phyloP scores from a whole-genome alignment of 2,888 invertebrate species.

The Geophilus truncorum region DNA sequence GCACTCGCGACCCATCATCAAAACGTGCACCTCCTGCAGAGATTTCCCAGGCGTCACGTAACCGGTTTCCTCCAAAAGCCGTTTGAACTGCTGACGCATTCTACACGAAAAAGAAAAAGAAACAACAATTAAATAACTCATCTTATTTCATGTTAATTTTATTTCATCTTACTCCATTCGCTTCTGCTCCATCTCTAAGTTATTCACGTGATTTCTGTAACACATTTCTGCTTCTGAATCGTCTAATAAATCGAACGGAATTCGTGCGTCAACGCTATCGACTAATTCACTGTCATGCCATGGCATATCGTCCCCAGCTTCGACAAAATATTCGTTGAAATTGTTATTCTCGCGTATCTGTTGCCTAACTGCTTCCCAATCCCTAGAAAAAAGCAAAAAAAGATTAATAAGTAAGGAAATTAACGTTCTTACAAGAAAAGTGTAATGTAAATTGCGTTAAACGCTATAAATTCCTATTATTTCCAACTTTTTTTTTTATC shows the following conservation, averaged over 20 bases:
- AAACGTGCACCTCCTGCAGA: slow-evolving; percentile 75
- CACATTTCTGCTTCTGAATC: slow-evolving; percentile 86
- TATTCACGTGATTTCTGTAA: slow-evolving; percentile 84
- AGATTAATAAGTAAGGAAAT: too few species aligned
- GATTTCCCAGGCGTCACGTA: slow-evolving; percentile 95
- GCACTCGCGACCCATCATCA: slow-evolving; percentile 91
- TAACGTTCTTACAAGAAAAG: too few species aligned
- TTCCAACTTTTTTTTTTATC: too few species aligned
- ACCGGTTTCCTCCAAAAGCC: slow-evolving; percentile 84
- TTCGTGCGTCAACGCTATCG: slow-evolving; percentile 64
- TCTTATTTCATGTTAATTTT: too few species aligned
- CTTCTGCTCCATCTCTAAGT: slow-evolving; percentile 85
- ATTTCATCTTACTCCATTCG: slow-evolving; percentile 84
- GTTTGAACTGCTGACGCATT: slow-evolving; percentile 90
- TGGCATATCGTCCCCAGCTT: slow-evolving; percentile 68
- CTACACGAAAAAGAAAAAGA: slow-evolving; percentile 51
- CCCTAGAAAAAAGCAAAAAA: slow-evolving; percentile 54
- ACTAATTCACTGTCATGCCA: slow-evolving; percentile 69
- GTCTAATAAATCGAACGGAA: slow-evolving; percentile 87
- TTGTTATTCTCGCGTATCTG: slow-evolving; percentile 86
- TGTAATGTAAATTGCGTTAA: too few species aligned
- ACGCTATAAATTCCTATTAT: too few species aligned
- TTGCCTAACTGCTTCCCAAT: slow-evolving; percentile 82
- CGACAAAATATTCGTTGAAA: slow-evolving; percentile 87
- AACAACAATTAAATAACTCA: neutral